A percentile compares a stretch with the other conserved stretches of the same genome.
Evolutionary conservation across 2,888 invertebrate species (phyloP).

Genomic region (Tromatobia lineatoria): DNA sequence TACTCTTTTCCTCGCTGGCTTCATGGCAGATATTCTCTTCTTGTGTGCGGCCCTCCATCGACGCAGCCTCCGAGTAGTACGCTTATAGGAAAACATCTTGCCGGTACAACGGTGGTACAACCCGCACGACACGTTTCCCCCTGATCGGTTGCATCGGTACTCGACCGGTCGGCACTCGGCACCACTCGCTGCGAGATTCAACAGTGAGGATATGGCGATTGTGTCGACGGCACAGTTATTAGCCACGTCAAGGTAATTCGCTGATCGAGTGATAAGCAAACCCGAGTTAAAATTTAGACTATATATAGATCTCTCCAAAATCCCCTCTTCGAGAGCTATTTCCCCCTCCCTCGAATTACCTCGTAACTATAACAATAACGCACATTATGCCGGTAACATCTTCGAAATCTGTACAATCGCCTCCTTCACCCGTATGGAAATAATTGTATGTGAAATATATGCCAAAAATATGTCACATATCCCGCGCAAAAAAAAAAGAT

Average conservation of each 20-base stretch:
- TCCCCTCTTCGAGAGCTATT: too few species aligned
- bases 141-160: constrained; percentile 33
- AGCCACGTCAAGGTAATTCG: neutral
- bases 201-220: constrained; percentile 13
- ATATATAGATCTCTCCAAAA: too few species aligned
- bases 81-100: constrained; percentile 29
- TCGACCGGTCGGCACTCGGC: constrained; percentile 30
- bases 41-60: constrained; percentile 54
- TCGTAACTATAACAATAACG: too few species aligned
- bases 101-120: constrained; percentile 56
- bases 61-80: constrained; percentile 30
- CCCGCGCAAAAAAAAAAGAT: too few species aligned
- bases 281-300: too few species aligned
- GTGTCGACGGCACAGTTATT: neutral
- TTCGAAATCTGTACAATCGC: too few species aligned
- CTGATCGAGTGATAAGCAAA: too few species aligned
- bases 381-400: too few species aligned
- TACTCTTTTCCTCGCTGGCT: neutral
- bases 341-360: too few species aligned
- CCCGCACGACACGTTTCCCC: constrained; percentile 59
- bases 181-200: neutral
- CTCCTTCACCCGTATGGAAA: too few species aligned
- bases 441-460: too few species aligned
- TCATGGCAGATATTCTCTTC: constrained; percentile 24
- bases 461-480: too few species aligned